A percentile compares a stretch with the other conserved stretches of the same genome.
Conservation (phyloP, 2,113 vertebrate genomes). For the Etheostoma spectabile region DNA sequence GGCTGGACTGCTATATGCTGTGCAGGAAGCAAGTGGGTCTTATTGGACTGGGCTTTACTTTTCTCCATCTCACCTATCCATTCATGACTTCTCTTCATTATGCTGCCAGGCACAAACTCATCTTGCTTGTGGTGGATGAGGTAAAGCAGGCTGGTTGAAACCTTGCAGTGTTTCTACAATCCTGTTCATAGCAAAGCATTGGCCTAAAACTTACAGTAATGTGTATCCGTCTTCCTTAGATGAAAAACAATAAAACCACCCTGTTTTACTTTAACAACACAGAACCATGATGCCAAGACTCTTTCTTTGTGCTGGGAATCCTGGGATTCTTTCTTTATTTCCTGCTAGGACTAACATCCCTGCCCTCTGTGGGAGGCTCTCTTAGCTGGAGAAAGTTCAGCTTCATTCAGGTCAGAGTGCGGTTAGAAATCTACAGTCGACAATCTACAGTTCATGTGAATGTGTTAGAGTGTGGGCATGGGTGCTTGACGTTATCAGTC, state of each 20-base stretch:
- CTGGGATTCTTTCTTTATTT: conserved; percentile 92
- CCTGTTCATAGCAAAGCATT: neutral
- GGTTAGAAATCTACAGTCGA: conserved; percentile 20
- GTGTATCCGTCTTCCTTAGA: conserved; percentile 70
- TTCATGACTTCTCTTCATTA: conserved; percentile 84
- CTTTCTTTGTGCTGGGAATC: conserved; percentile 87
- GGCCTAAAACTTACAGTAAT: neutral
- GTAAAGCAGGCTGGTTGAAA: conserved; percentile 33
- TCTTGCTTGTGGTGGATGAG: conserved; percentile 66
- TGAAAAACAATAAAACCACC: conserved; percentile 82
- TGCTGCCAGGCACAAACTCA: conserved; percentile 58
- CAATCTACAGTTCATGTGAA: conserved; percentile 2
- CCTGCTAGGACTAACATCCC: conserved; percentile 92
- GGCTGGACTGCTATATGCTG: conserved; percentile 95
- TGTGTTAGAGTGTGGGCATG: neutral
- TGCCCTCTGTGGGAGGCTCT: conserved; percentile 92
- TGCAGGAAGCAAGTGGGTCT: conserved; percentile 95
- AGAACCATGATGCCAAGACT: conserved; percentile 86
- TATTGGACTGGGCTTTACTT: conserved; percentile 89
- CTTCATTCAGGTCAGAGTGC: conserved; percentile 74
- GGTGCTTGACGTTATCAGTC: conserved; percentile 30
- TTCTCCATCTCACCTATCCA: conserved; percentile 89
- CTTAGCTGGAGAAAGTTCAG: conserved; percentile 94
- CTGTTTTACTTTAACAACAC: conserved; percentile 75
- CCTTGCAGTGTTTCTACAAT: conserved; percentile 2